phyloP scores from a whole-genome alignment of 2,797 vertebrate genomes.

The Gambelia wislizenii region DNA sequence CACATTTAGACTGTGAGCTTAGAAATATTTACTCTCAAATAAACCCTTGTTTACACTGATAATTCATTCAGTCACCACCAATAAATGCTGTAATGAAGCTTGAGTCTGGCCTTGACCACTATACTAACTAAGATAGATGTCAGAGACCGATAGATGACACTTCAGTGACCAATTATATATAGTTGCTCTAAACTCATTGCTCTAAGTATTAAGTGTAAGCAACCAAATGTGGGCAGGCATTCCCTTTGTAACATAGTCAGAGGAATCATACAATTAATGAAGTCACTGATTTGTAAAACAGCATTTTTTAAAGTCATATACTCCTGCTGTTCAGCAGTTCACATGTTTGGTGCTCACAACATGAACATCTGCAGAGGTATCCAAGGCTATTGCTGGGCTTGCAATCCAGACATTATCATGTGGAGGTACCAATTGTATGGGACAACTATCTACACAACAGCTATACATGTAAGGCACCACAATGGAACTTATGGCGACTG shows the following conservation, averaged over 20 bases:
- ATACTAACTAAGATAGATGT: not conserved
- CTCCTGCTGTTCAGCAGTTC: no score
- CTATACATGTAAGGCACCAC: not conserved
- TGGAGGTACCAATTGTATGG: not conserved
- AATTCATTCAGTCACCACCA: slow-evolving; percentile 10
- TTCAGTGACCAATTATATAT: not conserved
- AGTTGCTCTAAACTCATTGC: slow-evolving; percentile 12
- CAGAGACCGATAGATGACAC: not conserved
- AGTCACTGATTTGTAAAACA: not conserved
- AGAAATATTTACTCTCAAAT: slow-evolving; percentile 5
- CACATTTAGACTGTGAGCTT: slow-evolving; percentile 24
- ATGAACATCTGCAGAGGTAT: not conserved
- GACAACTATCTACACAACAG: not conserved
- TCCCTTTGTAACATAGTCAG: not conserved
- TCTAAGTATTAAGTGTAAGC: not conserved
- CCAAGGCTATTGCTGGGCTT: not conserved
- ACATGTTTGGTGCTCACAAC: not conserved
- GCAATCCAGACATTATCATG: not conserved
- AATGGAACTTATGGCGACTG: not conserved
- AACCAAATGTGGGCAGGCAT: not conserved
- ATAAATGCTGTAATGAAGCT: not conserved
- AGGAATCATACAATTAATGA: not conserved
- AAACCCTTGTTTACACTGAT: slow-evolving; percentile 14
- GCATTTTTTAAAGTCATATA: no score
- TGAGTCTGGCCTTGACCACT: slow-evolving; percentile 4